Percentiles rank a stretch among this genome's conserved stretches.
Conservation (phyloP, 23 tunicate genomes). For the Styela plicata region DNA sequence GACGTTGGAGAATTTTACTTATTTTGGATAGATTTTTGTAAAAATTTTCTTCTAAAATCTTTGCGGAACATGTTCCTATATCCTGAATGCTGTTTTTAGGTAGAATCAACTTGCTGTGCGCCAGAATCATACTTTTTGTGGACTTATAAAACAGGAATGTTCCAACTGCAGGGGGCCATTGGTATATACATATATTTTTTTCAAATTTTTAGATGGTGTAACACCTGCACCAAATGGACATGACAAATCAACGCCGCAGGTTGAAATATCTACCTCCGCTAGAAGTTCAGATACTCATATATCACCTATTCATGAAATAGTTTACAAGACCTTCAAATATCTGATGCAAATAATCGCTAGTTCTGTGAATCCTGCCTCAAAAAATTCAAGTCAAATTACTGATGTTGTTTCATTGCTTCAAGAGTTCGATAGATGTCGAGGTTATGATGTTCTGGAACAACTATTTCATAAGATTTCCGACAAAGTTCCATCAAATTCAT, state of each 20-base stretch:
- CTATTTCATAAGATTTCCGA: conserved; percentile 1
- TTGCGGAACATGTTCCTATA: too few species aligned
- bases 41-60: too few species aligned
- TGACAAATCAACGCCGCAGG: not conserved
- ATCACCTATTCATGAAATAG: not conserved
- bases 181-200: too few species aligned
- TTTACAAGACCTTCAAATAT: not conserved
- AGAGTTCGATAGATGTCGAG: conserved; percentile 63
- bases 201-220: not conserved
- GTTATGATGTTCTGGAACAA: conserved; percentile 41
- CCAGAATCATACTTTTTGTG: too few species aligned
- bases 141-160: too few species aligned
- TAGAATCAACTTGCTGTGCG: too few species aligned
- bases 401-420: conserved; percentile 59
- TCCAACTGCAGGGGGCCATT: too few species aligned
- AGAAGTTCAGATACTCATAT: not conserved
- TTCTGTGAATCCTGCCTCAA: conserved; percentile 19
- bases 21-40: too few species aligned
- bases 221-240: not conserved
- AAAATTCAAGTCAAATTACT: conserved; percentile 34
- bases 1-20: too few species aligned
- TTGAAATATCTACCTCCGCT: not conserved
- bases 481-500: not conserved
- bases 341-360: not conserved
- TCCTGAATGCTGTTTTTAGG: too few species aligned